Evolutionary conservation across 2,113 vertebrate genomes (phyloP).

Genomic region (Leptosomus discolor): DNA sequence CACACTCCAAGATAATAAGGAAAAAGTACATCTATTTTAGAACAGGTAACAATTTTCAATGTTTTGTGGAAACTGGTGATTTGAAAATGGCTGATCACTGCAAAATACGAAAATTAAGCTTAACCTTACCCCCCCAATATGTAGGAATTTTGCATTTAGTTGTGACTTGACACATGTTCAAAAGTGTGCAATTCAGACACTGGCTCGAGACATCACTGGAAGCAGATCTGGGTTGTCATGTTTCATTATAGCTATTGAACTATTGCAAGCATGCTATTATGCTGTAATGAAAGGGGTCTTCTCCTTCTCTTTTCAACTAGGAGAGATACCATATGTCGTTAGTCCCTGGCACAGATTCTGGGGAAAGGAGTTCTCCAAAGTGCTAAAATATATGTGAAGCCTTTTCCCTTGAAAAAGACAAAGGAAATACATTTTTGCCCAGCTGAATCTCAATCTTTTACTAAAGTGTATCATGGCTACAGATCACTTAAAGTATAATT

Average conservation of each 20-base stretch:
- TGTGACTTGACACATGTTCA: constrained; percentile 57
- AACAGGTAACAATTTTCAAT: background rate
- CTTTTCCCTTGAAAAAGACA: background rate
- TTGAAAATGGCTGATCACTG: constrained; percentile 20
- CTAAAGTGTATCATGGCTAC: background rate
- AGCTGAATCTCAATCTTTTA: background rate
- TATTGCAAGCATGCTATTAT: constrained; percentile 54
- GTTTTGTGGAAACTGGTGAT: background rate
- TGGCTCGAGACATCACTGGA: constrained; percentile 46
- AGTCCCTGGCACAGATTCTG: constrained; percentile 54
- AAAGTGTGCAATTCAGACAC: constrained; percentile 51
- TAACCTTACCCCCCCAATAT: background rate
- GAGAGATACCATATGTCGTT: constrained; percentile 63
- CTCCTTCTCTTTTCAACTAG: constrained; percentile 60
- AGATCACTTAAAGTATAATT: constrained; percentile 10
- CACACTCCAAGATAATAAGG: background rate
- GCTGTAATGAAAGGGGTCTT: constrained; percentile 69
- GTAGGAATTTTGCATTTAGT: constrained; percentile 55
- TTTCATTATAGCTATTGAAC: constrained; percentile 70
- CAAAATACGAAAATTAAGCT: constrained; percentile 40
- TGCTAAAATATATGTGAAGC: constrained; percentile 17
- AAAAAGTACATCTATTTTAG: background rate
- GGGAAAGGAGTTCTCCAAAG: constrained; percentile 43
- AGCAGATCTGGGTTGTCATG: constrained; percentile 60
- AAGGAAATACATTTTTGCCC: constrained; percentile 26